phyloP scores from a whole-genome alignment of 2,888 invertebrate genomes.

The Diogma glabrata region DNA sequence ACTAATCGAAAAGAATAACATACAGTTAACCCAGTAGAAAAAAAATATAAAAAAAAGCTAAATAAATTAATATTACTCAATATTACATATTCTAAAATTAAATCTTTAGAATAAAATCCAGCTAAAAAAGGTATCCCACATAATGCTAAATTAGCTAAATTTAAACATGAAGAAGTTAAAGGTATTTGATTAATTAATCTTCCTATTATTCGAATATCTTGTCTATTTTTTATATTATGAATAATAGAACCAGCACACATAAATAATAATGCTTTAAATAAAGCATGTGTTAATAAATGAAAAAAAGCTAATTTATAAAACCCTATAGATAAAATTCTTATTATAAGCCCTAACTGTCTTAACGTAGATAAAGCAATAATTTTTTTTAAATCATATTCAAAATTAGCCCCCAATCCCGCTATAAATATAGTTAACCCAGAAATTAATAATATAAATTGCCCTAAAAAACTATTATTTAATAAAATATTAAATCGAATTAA shows the following conservation, averaged over 20 bases:
- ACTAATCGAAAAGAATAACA: conserved; percentile 45
- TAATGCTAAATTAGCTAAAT: conserved; percentile 47
- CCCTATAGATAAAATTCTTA: conserved; percentile 48
- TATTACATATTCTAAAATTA: conserved; percentile 46
- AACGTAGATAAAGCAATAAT: conserved; percentile 68
- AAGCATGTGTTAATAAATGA: conserved; percentile 60
- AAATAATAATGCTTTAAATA: conserved; percentile 66
- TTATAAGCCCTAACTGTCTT: conserved; percentile 64
- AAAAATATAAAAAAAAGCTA: conserved; percentile 43
- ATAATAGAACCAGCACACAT: conserved; percentile 59
- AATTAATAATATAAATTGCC: conserved; percentile 41
- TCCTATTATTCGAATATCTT: conserved; percentile 56
- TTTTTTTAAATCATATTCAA: conserved; percentile 61
- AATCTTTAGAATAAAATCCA: conserved; percentile 53
- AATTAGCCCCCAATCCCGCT: conserved; percentile 46
- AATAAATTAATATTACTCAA: conserved; percentile 42
- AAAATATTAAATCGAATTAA: conserved; percentile 54
- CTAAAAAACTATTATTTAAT: conserved; percentile 26
- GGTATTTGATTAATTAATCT: conserved; percentile 39
- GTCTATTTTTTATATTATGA: conserved; percentile 48
- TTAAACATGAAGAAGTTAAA: conserved; percentile 42
- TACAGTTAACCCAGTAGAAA: conserved; percentile 47
- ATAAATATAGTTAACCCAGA: conserved; percentile 48
- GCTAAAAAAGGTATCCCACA: conserved; percentile 53
- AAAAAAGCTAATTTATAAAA: conserved; percentile 49